Conservation (phyloP, 1,140 invertebrate genomes). For the Dreissena rostriformis region DNA sequence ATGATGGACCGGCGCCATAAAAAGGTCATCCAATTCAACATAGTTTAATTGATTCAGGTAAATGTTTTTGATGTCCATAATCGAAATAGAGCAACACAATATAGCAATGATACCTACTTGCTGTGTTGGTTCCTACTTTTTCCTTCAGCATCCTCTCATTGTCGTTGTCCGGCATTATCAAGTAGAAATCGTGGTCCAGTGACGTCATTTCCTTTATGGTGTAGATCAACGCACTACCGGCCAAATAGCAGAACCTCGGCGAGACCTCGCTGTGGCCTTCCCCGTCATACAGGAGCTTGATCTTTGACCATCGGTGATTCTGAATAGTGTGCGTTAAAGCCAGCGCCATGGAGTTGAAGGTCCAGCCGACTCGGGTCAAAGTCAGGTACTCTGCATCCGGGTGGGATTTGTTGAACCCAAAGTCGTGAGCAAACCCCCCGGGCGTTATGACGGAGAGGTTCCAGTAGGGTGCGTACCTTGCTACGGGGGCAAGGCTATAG, state of each 20-base stretch:
- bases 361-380: slow-evolving; percentile 78
- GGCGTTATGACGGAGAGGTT: slow-evolving; percentile 92
- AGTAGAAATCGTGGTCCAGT: slow-evolving; percentile 81
- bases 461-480: slow-evolving; percentile 94
- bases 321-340: slow-evolving; percentile 86
- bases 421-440: slow-evolving; percentile 91
- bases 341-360: slow-evolving; percentile 88
- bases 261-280: slow-evolving; percentile 83
- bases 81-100: too few relatives aligned
- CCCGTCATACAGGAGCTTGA: slow-evolving; percentile 88
- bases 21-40: too few relatives aligned
- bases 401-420: slow-evolving; percentile 80
- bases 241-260: slow-evolving; percentile 82
- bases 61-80: too few relatives aligned
- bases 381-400: slow-evolving; percentile 61
- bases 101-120: too few relatives aligned
- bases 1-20: too few relatives aligned
- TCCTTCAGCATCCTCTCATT: slow-evolving; percentile 81
- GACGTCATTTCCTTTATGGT: slow-evolving; percentile 80
- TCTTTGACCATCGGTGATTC: slow-evolving; percentile 86
- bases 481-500: slow-evolving; percentile 94
- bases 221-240: slow-evolving; percentile 65
- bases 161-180: slow-evolving; percentile 79
- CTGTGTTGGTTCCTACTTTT: slow-evolving; percentile 63
- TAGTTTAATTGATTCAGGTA: too few relatives aligned